Evolutionary conservation across 2,797 vertebrate genomes (phyloP).

Genomic region (Synaphobranchus kaupii): DNA sequence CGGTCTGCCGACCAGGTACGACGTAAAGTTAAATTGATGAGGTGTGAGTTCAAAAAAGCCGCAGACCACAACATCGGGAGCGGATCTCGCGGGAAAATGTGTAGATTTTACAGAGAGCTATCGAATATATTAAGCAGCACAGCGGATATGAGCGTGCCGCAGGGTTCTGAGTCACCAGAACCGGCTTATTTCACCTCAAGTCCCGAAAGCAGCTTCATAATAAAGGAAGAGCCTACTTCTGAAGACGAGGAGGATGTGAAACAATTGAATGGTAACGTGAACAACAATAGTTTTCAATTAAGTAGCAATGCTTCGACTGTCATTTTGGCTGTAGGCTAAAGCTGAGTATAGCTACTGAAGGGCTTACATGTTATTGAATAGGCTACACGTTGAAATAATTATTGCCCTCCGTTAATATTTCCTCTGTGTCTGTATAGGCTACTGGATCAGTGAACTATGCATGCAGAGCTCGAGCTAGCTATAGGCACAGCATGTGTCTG

Average conservation of each 20-base stretch:
- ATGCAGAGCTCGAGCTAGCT: neutral
- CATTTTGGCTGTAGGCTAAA: neutral
- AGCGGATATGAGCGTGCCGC: neutral
- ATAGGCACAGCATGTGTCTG: neutral
- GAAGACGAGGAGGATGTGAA: conserved; percentile 3
- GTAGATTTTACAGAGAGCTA: conserved; percentile 11
- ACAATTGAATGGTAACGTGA: conserved; percentile 5
- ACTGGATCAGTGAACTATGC: neutral
- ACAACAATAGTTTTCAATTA: neutral
- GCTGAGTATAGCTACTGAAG: neutral
- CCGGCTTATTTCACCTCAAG: conserved; percentile 11
- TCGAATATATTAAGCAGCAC: conserved; percentile 4
- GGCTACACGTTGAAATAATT: neutral
- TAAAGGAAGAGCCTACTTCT: conserved; percentile 16
- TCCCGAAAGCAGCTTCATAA: neutral
- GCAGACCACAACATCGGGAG: neutral
- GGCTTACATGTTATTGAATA: too few relatives aligned
- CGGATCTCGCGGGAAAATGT: conserved; percentile 11
- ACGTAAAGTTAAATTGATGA: conserved; percentile 16
- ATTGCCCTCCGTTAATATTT: neutral
- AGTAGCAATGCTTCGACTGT: neutral
- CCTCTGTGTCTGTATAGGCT: neutral
- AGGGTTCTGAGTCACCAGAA: neutral
- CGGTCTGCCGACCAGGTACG: conserved; percentile 8
- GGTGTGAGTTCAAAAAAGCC: conserved; percentile 10